Evolutionary conservation across 2,888 invertebrate genomes (phyloP), one percentile per base, ranked within the genome.

Genomic region (Spilarctia lutea): DNA sequence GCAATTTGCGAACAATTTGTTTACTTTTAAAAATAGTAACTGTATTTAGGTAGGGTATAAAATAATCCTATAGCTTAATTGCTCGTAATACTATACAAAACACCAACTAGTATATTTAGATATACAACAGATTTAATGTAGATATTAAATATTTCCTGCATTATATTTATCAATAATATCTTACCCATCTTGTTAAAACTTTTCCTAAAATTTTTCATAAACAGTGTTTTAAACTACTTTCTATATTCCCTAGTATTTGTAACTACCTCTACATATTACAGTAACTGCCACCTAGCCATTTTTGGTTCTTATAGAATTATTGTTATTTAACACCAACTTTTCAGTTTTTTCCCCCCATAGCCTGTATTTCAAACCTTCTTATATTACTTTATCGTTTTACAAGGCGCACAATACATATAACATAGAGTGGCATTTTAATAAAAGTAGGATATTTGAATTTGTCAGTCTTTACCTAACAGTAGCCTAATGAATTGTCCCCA

Each of bases 51-150:
- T 83, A 83, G 78, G 73, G 65, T 83, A 85, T 68, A 72, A 68
- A 56, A 77, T 79, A 81, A 87, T 91, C 89, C 90, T 91, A 89
- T 89, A 85, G 83, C 78, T 74, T 89, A 90, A 90, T 87, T 82
- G 85, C 90, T 92, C 90, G 86, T 88, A 83, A 89, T 87, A 84
- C 87, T 88, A 90, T 89, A 89, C 89, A 91, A 92, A 94, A 94
- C 94, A 94, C 94, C 94, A 94, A 94, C 88, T 94, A 94, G 92
- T 81, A 84, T 89, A 79, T 79, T 80, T 91, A 92, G 89, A 83
- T 68, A 77, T 89, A 91, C 75, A 79, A 83, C 85, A 82, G 82
- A 85, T 80, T 74, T 87, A 87, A 80, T 80, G 79, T 89, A 88
- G 83, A 82, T 82, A 85, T 81, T 83, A 79, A 84, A 85, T 82